Percentiles rank a stretch among this genome's conserved stretches.
Conservation (phyloP, 2,888 invertebrate species). For the Caenorhabditis doughertyi region DNA sequence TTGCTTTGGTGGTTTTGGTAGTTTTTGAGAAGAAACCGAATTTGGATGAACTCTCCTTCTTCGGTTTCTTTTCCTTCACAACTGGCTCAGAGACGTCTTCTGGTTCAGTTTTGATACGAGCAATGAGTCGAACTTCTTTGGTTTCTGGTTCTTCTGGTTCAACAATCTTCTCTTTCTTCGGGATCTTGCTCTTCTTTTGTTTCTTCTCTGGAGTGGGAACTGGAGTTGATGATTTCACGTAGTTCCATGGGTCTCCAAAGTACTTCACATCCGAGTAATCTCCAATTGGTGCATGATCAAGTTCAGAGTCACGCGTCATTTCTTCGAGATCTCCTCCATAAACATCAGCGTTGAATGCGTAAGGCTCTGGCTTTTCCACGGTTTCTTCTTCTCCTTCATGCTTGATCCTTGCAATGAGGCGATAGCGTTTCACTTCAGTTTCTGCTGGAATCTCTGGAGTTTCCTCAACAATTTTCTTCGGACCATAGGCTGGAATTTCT, state of each 20-base stretch:
- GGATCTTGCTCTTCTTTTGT: slow-evolving; percentile 35
- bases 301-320: slow-evolving; percentile 12
- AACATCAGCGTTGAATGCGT: slow-evolving; percentile 9
- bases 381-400: slow-evolving; percentile 71
- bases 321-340: slow-evolving; percentile 59
- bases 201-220: slow-evolving; percentile 16
- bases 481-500: slow-evolving; percentile 34
- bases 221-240: background rate
- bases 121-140: slow-evolving; percentile 62
- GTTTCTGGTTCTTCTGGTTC: slow-evolving; percentile 47
- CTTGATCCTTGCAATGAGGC: slow-evolving; percentile 56
- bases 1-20: slow-evolving; percentile 9
- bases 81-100: slow-evolving; percentile 23
- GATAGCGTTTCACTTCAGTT: slow-evolving; percentile 7
- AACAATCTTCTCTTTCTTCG: slow-evolving; percentile 40
- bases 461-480: slow-evolving; percentile 20
- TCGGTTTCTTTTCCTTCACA: slow-evolving; percentile 38
- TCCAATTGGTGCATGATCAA: slow-evolving; percentile 34
- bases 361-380: slow-evolving; percentile 53
- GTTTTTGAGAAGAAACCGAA: slow-evolving; percentile 42
- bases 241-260: slow-evolving; percentile 6
- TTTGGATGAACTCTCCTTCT: slow-evolving; percentile 41
- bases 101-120: slow-evolving; percentile 42
- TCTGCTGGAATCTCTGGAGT: slow-evolving; percentile 14
- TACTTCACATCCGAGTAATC: slow-evolving; percentile 29